Conservation (phyloP, 1,140 invertebrate species). For the Sarcophaga bullata region DNA sequence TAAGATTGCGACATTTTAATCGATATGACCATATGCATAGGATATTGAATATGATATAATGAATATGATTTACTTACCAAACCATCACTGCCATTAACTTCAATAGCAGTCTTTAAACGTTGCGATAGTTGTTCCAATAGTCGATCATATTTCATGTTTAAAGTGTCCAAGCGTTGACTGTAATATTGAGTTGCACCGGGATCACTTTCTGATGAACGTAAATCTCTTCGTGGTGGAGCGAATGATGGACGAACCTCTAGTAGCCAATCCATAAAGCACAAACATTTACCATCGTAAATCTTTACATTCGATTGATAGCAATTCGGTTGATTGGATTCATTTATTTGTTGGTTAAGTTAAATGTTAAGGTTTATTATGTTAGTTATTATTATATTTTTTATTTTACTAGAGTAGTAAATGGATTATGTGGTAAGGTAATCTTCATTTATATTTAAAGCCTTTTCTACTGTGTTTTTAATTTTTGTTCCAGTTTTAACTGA, state of each 20-base stretch:
- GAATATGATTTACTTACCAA: conserved; percentile 70
- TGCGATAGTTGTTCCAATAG: conserved; percentile 79
- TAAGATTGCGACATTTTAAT: no score
- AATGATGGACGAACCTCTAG: conserved; percentile 72
- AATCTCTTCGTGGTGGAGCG: conserved; percentile 63
- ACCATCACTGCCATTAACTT: conserved; percentile 66
- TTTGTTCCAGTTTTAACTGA: conserved; percentile 6
- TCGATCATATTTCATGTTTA: conserved; percentile 84
- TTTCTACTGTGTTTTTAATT: conserved; percentile 45
- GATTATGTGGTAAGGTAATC: conserved; percentile 6
- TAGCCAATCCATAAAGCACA: conserved; percentile 87
- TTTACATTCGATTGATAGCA: conserved; percentile 42
- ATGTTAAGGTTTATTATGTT: conserved; percentile 42
- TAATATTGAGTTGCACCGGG: conserved; percentile 80
- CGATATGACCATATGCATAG: no score
- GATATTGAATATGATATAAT: no score
- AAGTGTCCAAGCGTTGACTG: conserved; percentile 80
- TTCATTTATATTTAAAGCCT: conserved; percentile 62
- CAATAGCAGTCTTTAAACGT: conserved; percentile 68
- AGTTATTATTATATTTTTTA: conserved; percentile 11
- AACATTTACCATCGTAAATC: conserved; percentile 83
- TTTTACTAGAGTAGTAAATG: not conserved
- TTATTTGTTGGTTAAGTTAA: conserved; percentile 45
- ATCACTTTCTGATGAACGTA: conserved; percentile 60
- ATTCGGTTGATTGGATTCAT: conserved; percentile 40